A percentile compares a stretch with the other conserved stretches of the same genome.
Conservation (phyloP, 2,797 vertebrate genomes). For the Bradypus variegatus region DNA sequence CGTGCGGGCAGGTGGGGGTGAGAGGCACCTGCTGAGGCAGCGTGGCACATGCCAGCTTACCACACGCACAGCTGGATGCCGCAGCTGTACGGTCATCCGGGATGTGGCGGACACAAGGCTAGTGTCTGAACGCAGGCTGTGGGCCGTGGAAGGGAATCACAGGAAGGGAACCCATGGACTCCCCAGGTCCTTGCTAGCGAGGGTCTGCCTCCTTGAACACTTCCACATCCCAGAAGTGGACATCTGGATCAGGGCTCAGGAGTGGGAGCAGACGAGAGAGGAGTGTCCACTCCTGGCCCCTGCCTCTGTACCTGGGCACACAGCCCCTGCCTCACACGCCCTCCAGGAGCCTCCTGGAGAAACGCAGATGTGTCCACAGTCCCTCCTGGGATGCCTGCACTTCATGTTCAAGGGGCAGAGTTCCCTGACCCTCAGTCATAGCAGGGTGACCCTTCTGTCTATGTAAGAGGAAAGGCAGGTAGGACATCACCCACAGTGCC, state of each 20-base stretch:
- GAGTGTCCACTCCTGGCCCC: background rate
- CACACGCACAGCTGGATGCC: background rate
- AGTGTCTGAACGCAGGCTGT: background rate
- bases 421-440: background rate
- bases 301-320: background rate
- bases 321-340: too few species aligned
- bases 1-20: too few species aligned
- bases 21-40: background rate
- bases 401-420: background rate
- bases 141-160: background rate
- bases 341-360: background rate
- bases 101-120: too few species aligned
- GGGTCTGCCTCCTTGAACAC: background rate
- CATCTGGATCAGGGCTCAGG: background rate
- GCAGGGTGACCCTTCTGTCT: background rate
- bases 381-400: background rate
- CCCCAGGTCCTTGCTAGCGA: background rate
- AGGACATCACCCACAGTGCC: fast-evolving
- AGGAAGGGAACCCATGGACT: background rate
- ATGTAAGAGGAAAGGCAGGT: background rate
- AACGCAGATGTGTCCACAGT: background rate
- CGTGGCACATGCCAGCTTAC: fast-evolving
- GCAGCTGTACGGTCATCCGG: background rate
- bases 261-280: background rate
- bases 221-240: background rate